Evolutionary conservation across 2,888 invertebrate genomes (phyloP), one percentile per base, ranked within the genome.

Genomic region (Synergus japonicus): DNA sequence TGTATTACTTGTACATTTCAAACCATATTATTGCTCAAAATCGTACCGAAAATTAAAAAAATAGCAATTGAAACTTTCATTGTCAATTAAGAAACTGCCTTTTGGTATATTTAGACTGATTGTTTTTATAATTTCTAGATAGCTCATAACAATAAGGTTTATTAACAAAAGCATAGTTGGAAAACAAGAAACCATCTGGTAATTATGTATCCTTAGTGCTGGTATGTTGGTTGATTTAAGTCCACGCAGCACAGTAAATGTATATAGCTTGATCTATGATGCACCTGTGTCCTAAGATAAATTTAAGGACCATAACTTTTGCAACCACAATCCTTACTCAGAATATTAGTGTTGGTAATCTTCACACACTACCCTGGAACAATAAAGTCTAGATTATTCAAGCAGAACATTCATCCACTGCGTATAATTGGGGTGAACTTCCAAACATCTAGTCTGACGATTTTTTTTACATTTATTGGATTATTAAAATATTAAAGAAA

Each of bases 241-340:
- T 84, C 81, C 78, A 78, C 80, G 81, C 83, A 79, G 79, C 46
- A 76, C 81, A 65, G 82, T 79, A 82, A 82, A 84, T 69, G 80
- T 81, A 79, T 76, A 81, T 80, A 78, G 78, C 84, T 79, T 82
- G 82, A 84, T 84, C 83, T 84, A 84, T 84, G 81, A 76, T 78
- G 81, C 80, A 83, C 81, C 82, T 82, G 84, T 83, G 84, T 78
- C 83, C 82, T 81, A 84, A 84, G 83, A 82, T 83, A 83, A 82
- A 83, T 84, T 84, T 81, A 83, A 81, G 82, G 79, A 81, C 76
- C 79, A 79, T 81, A 83, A 83, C 83, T 83, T 84, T 65, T 79
- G 65, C 78, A 15, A 83, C 81, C 82, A 65, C 82, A 81, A 80
- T 79, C 81, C 80, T 49, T 78, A 63, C 76, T 67, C 76, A 76